Evolutionary conservation across 2,797 vertebrate genomes (phyloP).

Genomic region (Heterohyrax brucei): DNA sequence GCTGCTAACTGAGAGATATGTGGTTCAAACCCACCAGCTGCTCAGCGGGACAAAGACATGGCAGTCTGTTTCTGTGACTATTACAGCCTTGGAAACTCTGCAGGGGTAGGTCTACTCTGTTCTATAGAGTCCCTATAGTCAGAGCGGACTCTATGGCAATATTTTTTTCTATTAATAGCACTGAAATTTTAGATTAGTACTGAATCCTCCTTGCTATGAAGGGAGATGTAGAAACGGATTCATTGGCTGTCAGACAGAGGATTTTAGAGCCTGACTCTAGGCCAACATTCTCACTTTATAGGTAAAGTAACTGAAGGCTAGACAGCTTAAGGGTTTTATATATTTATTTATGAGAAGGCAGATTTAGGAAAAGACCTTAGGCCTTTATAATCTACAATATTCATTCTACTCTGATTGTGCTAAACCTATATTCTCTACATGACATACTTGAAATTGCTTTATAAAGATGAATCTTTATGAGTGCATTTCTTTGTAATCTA

Average conservation of each 20-base stretch:
- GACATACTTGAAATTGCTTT: conserved; percentile 52
- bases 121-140: no score
- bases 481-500: conserved; percentile 42
- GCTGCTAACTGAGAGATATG: no score
- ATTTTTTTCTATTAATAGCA: background rate
- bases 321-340: background rate
- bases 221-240: background rate
- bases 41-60: no score
- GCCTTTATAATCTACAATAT: conserved; percentile 48
- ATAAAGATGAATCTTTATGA: conserved; percentile 45
- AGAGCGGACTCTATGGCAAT: no score
- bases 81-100: no score
- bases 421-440: background rate
- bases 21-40: no score
- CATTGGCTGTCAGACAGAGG: background rate
- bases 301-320: background rate
- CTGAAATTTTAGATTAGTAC: background rate
- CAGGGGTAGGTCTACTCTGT: no score
- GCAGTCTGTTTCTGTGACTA: no score
- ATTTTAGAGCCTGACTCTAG: background rate
- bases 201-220: conserved; percentile 25
- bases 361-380: background rate
- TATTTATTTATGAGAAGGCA: background rate
- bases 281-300: background rate
- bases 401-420: background rate